Conservation (phyloP, 2,113 vertebrate species). For the Centropristis striata region DNA sequence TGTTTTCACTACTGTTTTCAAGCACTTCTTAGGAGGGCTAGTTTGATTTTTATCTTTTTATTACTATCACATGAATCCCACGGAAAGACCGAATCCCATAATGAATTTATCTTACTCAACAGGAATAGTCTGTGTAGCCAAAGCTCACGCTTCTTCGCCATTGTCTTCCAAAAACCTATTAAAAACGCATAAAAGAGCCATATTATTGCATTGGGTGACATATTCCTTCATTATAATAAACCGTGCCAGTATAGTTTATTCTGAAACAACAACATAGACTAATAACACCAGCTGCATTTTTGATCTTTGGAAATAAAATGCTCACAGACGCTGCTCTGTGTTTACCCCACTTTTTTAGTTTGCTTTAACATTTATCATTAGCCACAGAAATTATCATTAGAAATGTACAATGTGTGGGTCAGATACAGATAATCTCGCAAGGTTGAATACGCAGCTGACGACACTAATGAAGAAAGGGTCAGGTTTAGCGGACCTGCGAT, state of each 20-base stretch:
- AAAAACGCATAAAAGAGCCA: constrained; percentile 24
- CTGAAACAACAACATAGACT: not conserved
- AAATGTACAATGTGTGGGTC: not conserved
- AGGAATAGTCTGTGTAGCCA: not conserved
- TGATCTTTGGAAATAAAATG: not conserved
- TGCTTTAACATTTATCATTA: constrained; percentile 11
- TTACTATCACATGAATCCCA: constrained; percentile 3
- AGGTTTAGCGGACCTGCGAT: not conserved
- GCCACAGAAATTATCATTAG: constrained; percentile 7
- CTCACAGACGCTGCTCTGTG: not conserved
- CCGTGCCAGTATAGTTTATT: not conserved
- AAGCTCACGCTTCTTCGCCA: not conserved
- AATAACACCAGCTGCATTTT: not conserved
- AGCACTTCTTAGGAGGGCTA: not conserved
- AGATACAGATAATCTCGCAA: constrained; percentile 1
- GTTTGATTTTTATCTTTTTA: not conserved
- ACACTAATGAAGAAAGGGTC: constrained; percentile 12
- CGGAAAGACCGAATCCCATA: constrained; percentile 2
- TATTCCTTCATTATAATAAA: constrained; percentile 17
- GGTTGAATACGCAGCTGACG: constrained; percentile 14
- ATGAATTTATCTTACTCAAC: not conserved
- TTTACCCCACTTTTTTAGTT: not conserved
- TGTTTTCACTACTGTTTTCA: not conserved
- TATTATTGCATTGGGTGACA: not conserved
- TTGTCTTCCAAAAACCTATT: constrained; percentile 8